Evolutionary conservation across 1,140 invertebrate genomes (phyloP).

Genomic region (Neotoxoptera formosana): DNA sequence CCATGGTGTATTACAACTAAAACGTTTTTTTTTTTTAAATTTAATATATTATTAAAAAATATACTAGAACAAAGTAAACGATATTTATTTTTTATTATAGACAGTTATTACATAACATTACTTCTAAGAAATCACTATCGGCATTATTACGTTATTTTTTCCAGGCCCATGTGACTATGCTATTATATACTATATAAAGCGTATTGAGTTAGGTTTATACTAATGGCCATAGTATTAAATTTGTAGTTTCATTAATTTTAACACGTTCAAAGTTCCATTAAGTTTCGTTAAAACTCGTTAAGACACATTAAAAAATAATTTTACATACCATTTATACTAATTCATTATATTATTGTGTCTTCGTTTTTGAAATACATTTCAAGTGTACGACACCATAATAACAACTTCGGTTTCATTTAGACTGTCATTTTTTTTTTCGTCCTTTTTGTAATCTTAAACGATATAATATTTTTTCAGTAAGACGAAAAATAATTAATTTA

Average conservation of each 20-base stretch:
- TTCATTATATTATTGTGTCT: not conserved
- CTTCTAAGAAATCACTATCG: not conserved
- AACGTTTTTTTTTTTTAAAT: not conserved
- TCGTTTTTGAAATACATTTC: not conserved
- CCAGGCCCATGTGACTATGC: not conserved
- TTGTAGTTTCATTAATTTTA: not conserved
- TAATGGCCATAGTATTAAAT: not conserved
- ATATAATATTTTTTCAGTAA: not conserved
- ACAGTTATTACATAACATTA: not conserved
- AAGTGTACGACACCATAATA: not conserved
- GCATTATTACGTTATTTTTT: not conserved
- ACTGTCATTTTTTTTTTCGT: not conserved
- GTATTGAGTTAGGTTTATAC: not conserved
- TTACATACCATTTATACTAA: slow-evolving; percentile 21
- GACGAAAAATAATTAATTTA: not conserved
- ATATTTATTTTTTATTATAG: not conserved
- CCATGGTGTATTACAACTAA: too few relatives aligned
- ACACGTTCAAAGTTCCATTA: not conserved
- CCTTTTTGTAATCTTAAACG: not conserved
- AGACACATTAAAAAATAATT: not conserved
- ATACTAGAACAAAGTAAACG: not conserved
- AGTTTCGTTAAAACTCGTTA: not conserved
- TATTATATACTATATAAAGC: not conserved
- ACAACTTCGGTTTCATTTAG: not conserved
- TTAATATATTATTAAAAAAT: not conserved